Evolutionary conservation across 1,140 invertebrate genomes (phyloP), one percentile per base, ranked within the genome.

Genomic region (Steinernema feltiae): DNA sequence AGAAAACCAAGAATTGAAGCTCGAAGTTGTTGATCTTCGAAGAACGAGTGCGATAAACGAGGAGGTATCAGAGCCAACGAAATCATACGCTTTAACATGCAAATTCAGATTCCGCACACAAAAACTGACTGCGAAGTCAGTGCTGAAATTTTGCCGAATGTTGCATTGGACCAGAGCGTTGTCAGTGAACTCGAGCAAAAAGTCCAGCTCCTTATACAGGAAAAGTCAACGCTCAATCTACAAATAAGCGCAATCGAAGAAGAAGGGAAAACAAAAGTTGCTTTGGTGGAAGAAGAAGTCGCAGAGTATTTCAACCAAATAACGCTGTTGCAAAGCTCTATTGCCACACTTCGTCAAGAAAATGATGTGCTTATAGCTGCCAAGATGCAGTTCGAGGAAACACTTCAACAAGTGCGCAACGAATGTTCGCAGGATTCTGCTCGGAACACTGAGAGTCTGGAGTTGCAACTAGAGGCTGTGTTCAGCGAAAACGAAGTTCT

Each of bases 331-430:
- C 53, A 30, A 3, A 53, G 74, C 48, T 32, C 69, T 3, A 69
- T 73, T n/a, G 71, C 32, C 24, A 48, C 30, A 1, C 29, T 76
- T 1, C 48, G 30, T 30, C 21, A 69, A 21, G 48, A 76, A 24
- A 76, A 76, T 63, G 41, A 76, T 30, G 41, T 32, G 3, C 41
- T 76, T 15, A 76, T 32, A 69, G 48, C 32, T 53, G 71, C n/a
- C n/a, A n/a, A 46, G n/a, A 46, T 46, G n/a, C 41, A 46, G 41
- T 46, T n/a, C 41, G 41, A 46, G 41, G 41, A 46, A 46, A n/a
- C 41, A n/a, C 41, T 46, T n/a, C 7, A 46, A 46, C 7, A 46
- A 7, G n/a, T 46, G 41, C 41, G 41, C 7, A 46, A 46, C 41
- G n/a, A 46, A 12, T n/a, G n/a, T n/a, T 46, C 41, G 41, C 41